These are phyloP conservation scores for Hippocampus zosterae DNA, from an alignment of 2,113 vertebrate species.

Conservation along the genomic window DNA sequence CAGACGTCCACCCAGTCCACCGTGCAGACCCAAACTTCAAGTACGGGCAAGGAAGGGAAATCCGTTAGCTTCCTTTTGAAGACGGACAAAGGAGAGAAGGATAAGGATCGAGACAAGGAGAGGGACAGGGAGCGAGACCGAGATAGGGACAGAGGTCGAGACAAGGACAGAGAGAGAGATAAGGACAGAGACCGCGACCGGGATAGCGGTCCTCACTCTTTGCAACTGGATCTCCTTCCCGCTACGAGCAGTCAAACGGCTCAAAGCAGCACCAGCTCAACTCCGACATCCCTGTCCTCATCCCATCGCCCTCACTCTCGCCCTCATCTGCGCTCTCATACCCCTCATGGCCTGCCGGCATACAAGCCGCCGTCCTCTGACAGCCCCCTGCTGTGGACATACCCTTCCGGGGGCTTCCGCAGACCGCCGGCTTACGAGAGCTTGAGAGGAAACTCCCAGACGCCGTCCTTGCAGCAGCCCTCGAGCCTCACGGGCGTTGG, in stretches of 20 bases:
- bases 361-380: constrained; percentile 74
- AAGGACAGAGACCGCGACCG: constrained; percentile 26
- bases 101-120: constrained; percentile 64
- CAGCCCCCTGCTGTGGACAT: constrained; percentile 83
- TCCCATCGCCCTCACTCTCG: constrained; percentile 73
- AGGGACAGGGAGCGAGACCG: constrained; percentile 39
- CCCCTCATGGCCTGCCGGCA: constrained; percentile 70
- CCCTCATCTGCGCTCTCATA: constrained; percentile 74
- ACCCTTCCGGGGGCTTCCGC: constrained; percentile 79
- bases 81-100: constrained; percentile 70
- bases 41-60: constrained; percentile 68
- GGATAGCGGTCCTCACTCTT: constrained; percentile 52
- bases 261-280: constrained; percentile 72
- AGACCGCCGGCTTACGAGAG: constrained; percentile 87
- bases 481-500: constrained; percentile 51
- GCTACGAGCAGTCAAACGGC: constrained; percentile 39
- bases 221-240: constrained; percentile 47
- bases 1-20: constrained; percentile 65
- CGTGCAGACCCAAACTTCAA: constrained; percentile 69
- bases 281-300: constrained; percentile 62
- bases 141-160: constrained; percentile 34
- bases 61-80: constrained; percentile 74
- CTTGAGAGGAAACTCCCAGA: constrained; percentile 67
- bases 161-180: constrained; percentile 20
- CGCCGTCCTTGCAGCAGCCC: constrained; percentile 64